Base-by-base conservation (phyloP, 2,113 vertebrate species). In the Carollia perspicillata region DNA sequence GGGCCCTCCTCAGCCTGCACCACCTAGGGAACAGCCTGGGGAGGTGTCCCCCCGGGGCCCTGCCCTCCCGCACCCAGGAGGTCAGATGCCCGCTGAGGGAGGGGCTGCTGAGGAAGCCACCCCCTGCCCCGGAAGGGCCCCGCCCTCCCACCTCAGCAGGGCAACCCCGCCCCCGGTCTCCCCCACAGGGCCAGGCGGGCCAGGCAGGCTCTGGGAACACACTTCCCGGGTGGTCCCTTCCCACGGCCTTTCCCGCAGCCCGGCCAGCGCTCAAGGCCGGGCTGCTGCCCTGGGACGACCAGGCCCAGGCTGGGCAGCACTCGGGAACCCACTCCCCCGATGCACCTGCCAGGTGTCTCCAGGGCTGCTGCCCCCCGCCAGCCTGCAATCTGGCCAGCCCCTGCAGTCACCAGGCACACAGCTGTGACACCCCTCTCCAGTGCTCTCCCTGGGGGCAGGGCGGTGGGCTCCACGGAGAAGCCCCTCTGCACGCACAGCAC, bases 31-130 rank as follows among this genome's bases (percentile, higher is more conserved):
- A 10, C 55, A 26, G 55, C 17, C 18, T 53, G 51, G 55, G 55
- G 98, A 98, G 75, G 98, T 98, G 97, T 98, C 86, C 42, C 42
- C 14, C 7, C 28, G 60, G 33, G 63, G 35, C 20, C 74, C 84
- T 6, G 12, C 63, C 68, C 28, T 53, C 51, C 30, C 77, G 20
- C 3, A 17, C 55, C 87, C 12, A 30, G n/a, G 72, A 49, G 9
- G 12, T 63, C 44, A 1, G 0, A 47, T 37, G 37, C 30, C 10
- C 2, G 0, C 44, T 4, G 5, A 8, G 2, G 68, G 13, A 14
- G 22, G 81, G 23, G 63, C 66, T 6, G 8, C 30, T n/a, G 18
- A 5, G 37, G 28, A 42, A 26, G 63, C 40, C 2, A 8, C 30
- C 71, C 33, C 16, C 49, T 22, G 35, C 12, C 37, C 28, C 94